Base-by-base conservation (phyloP, 2,888 invertebrate genomes). In the Dilophus febrilis region DNA sequence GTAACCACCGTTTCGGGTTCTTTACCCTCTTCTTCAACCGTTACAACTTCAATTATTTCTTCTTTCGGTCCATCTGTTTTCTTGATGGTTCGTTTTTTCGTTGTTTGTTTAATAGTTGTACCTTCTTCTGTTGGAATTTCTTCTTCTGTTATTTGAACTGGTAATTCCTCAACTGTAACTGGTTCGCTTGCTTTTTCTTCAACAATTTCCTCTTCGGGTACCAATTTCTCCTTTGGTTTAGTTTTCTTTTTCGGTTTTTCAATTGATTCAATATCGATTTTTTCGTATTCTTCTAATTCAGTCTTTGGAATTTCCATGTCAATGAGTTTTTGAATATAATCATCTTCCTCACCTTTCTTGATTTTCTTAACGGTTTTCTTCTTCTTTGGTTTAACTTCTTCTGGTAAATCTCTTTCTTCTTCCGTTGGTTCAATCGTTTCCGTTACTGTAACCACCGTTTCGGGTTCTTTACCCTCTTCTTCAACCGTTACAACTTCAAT, bases 401-500 rank as follows among this genome's bases (percentile, higher is more conserved):
- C 34, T 34, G 34, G 19, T 18, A n/a, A n/a, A n/a, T n/a, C n/a
- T n/a, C 8, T 22, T 4, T 8, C 22, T 22, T 22, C 22, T 22
- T 34, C 12, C 10, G 6, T 34, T 3, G 34, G 34, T 34, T 34
- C 16, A 3, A 18, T 8, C 8, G 19, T 19, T 10, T 12, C 18
- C 11, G 17, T 19, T 4, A 16, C 34, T 18, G 18, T 34, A 12
- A 17, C 34, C 11, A 10, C 18, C n/a, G 18, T 18, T 51, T 56
- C 50, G n/a, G 54, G 49, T 46, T 53, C 52, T 36, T 56, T 55
- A 43, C 58, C 57, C 40, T 66, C 63, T 18, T 53, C 53, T 46
- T 54, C 50, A 13, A 51, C 46, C 18, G 53, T 53, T 13, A 57
- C 57, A 29, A 63, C 59, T 41, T 64, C 62, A 1, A 60, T 61